Base-by-base conservation (phyloP, 2,113 vertebrate genomes). In the Taxidea taxus region DNA sequence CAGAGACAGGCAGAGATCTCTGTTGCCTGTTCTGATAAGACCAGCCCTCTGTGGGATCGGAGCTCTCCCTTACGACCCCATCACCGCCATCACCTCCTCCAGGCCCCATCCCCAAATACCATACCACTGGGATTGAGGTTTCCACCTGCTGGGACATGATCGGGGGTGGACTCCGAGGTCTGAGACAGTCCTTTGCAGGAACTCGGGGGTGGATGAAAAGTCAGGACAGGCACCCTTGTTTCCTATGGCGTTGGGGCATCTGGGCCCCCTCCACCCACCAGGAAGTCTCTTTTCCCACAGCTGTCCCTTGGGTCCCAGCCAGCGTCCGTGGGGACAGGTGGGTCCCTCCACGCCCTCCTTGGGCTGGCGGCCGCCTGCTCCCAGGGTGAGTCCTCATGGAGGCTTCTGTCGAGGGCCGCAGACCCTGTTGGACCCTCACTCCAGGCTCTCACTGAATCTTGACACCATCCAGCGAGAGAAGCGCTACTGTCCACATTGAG, bases 301-400 rank as follows among this genome's bases (percentile, higher is more conserved):
- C 51, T 25, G 6, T 72, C 16, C 2, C 2, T 16, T 0, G 0
- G 6, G 5, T 4, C n/a, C 74, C 66, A 42, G 47, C 31, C 1
- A 11, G 6, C 25, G 14, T 58, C 77, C 1, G 25, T 2, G 25
- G 14, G 0, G 14, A 10, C 11, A 13, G 15, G 7, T 0, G 1
- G 0, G 11, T 56, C 60, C 31, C 20, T 37, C n/a, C 47, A 31
- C 12, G 14, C n/a, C 44, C 25, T 62, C 39, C 54, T 27, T 18
- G 70, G 25, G 39, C 47, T 29, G 21, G 1, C 0, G 1, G 54
- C 39, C 14, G 13, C 60, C 14, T 23, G 13, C 2, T 16, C 39
- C 29, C 29, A 9, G 1, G 77, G 5, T 6, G 34, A 29, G 23
- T 39, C 27, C 1, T 2, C 0, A 3, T 0, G 0, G n/a, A 21